Base-by-base conservation (phyloP, 2,888 invertebrate genomes). In the Oconnorella tubifera region DNA sequence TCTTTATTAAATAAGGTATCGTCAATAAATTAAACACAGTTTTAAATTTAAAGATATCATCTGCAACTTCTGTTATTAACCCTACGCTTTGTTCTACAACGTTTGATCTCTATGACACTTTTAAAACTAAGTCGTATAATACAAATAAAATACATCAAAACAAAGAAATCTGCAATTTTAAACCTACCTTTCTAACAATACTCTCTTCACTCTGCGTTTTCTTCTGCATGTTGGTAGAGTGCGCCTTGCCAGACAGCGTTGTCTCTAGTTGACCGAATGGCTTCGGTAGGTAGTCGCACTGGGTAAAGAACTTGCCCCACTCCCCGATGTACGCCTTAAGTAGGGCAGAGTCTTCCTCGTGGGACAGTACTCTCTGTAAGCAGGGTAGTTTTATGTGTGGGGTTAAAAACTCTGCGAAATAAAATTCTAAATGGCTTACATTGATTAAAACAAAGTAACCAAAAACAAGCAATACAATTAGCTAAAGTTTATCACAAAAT, bases 271-370 rank as follows among this genome's bases (percentile, higher is more conserved):
- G 93, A 65, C 90, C 88, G 85, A 98, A 98, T 25, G 97, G 97
- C 73, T 94, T 90, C 1, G 97, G 97, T 76, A 98, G 85, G 84
- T 97, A 98, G 81, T 92, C 91, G 83, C 97, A 96, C 82, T 99
- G 98, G 2, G 94, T 92, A 80, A 96, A 97, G 85, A 97, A 99
- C 80, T 94, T 95, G 59, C 93, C 88, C 99, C 99, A 99, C 83
- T 99, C 98, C 3, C 90, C 88, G 74, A 98, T 98, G 81, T 99
- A 99, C 0, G 96, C 92, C 82, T 93, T 94, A 4, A 99, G 85
- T 48, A 99, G 85, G 0, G 95, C 93, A 80, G 96, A 94, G 76
- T 98, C 97, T 78, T 97, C 96, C 69, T 91, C 87, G 78, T 96
- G 92, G 0, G 91, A 89, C 70, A 94, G 84, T 1, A 99, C 96